Conservation (phyloP, 2,113 vertebrate genomes). For the Phoenicopterus ruber region DNA sequence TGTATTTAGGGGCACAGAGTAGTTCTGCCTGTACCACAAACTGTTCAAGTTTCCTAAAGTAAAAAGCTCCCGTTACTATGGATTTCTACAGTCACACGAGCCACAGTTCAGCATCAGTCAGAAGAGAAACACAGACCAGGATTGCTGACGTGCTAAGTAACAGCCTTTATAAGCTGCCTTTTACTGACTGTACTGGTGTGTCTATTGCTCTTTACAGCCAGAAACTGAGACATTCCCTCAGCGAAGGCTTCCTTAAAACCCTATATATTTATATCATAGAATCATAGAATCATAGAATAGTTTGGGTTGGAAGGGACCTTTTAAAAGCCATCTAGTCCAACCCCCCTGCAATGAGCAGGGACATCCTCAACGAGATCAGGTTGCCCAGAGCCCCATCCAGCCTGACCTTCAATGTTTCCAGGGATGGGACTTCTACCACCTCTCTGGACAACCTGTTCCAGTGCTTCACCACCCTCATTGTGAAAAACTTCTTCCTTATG, state of each 20-base stretch:
- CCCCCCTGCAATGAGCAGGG: no score
- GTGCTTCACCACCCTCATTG: no score
- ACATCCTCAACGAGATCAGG: no score
- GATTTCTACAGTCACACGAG: background rate
- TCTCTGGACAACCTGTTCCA: no score
- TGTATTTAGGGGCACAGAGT: background rate
- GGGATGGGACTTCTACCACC: no score
- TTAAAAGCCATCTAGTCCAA: no score
- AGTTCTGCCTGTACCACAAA: background rate
- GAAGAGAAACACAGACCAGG: rapidly evolving
- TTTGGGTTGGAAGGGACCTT: no score
- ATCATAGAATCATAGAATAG: no score
- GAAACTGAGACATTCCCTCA: background rate
- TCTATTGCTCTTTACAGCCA: background rate
- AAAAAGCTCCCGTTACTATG: background rate
- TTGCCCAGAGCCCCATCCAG: no score
- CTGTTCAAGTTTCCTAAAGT: background rate
- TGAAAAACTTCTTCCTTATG: no score
- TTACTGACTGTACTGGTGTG: background rate
- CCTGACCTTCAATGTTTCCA: no score
- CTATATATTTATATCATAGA: background rate
- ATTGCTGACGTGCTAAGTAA: background rate
- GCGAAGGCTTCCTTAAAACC: background rate
- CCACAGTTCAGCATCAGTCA: background rate
- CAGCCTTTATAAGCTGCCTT: background rate